Base-by-base conservation (phyloP, 2,888 invertebrate genomes). In the Cryptocheilus praepositus region DNA sequence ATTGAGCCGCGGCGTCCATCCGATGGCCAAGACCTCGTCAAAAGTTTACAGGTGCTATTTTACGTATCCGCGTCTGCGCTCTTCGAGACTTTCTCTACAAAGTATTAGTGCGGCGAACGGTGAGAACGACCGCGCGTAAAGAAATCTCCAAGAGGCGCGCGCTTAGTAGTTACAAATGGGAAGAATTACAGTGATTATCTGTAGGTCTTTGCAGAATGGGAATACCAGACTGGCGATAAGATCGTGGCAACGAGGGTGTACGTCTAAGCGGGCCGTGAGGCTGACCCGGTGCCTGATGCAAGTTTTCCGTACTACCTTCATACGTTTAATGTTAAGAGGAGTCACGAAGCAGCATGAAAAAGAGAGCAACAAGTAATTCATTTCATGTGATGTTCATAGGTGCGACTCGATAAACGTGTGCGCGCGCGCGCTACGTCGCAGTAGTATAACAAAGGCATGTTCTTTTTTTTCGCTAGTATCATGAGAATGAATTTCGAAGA, bases 281-380 rank as follows among this genome's bases (percentile, higher is more conserved):
- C 70, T 84, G 86, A 78, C 85, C 84, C 82, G 84, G 82, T 77
- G 80, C 79, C 74, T 87, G 89, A 85, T 90, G 88, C 72, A 92
- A 89, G 89, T 92, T 92, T 89, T 92, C 92, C 81, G 91, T 92
- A 88, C 92, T 92, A 88, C 91, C 92, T 91, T 89, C 81, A 77
- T 83, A 81, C 73, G n/a, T 77, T 80, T 79, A 84, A 81, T 81
- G 76, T 65, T 80, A 83, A 79, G 76, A 64, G 64, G 72, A 77
- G 67, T 78, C 83, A 78, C 76, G 77, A 85, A 84, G 85, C 86
- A 87, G 87, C 85, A 87, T 87, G 86, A 82, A 87, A 86, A 74
- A 73, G 67, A 74, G 57, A 78, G 67, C 64, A 69, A 79, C 55
- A 77, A 70, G 59, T 70, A 53, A 45, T 73, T 79, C 71, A 79